A percentile compares a stretch with the other conserved stretches of the same genome.
Evolutionary conservation across 1,140 invertebrate species (phyloP).

Genomic region (Myzus persicae): DNA sequence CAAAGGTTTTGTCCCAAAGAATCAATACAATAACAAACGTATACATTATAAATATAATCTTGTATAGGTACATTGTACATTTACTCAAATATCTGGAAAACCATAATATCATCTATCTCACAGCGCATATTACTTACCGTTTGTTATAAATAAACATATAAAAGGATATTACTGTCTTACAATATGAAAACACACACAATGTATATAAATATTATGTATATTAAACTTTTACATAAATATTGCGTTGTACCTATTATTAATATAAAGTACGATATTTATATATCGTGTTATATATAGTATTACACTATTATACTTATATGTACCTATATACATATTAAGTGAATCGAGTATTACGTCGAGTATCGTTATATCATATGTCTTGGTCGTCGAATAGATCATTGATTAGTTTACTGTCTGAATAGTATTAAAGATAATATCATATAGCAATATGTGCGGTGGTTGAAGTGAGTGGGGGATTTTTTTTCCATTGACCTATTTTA

Average conservation of each 20-base stretch:
- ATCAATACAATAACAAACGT: neutral
- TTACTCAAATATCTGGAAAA: neutral
- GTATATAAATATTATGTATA: neutral
- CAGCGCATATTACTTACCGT: neutral
- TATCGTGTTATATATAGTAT: no score
- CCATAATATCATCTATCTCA: neutral
- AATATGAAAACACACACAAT: neutral
- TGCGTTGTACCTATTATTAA: neutral
- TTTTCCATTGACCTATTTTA: neutral
- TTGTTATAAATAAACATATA: neutral
- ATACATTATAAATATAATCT: neutral
- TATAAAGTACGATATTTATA: neutral
- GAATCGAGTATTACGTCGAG: no score
- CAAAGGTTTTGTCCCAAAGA: neutral
- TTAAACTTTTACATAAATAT: neutral
- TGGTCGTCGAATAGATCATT: neutral
- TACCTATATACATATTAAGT: neutral
- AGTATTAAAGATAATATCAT: neutral
- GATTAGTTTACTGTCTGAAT: neutral
- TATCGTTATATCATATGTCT: neutral
- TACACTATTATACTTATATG: no score
- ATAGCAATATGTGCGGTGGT: neutral
- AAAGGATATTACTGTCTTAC: neutral
- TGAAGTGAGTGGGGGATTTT: neutral
- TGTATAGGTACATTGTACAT: neutral